phyloP scores from a whole-genome alignment of 2,797 vertebrate species.

The Paedocypris micromegethes region DNA sequence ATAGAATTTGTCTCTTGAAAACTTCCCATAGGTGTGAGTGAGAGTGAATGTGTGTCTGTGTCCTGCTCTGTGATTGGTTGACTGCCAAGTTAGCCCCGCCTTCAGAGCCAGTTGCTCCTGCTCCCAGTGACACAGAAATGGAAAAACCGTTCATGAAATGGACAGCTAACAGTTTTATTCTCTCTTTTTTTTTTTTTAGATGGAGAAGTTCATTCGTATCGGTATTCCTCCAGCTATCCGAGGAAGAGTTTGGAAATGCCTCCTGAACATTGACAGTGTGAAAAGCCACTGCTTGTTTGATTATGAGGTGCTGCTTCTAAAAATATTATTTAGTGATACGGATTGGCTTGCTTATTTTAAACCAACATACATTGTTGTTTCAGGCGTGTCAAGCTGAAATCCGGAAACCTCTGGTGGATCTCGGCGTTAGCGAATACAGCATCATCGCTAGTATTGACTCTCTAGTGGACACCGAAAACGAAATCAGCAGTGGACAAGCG shows the following conservation, averaged over 20 bases:
- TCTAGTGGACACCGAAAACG: constrained; percentile 60
- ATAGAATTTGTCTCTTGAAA: no score
- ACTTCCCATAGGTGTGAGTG: no score
- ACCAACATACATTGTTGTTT: not conserved
- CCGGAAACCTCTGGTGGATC: constrained; percentile 61
- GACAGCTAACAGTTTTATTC: not conserved
- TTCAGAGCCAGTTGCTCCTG: no score
- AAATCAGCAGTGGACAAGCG: constrained; percentile 45
- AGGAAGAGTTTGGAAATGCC: constrained; percentile 67
- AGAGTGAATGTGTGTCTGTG: no score
- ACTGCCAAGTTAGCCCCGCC: no score
- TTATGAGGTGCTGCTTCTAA: constrained; percentile 60
- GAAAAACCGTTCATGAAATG: no score
- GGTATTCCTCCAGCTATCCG: constrained; percentile 65
- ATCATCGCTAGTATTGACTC: constrained; percentile 65
- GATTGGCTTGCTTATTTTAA: not conserved
- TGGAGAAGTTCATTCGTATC: constrained; percentile 66
- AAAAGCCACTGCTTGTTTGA: constrained; percentile 57
- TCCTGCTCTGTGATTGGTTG: no score
- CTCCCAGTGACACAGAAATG: no score
- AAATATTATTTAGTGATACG: not conserved
- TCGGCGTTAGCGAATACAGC: constrained; percentile 69
- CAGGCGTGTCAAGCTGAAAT: constrained; percentile 66
- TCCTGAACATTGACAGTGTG: constrained; percentile 57
- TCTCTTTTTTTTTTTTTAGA: constrained; percentile 49